Percentiles rank a stretch among this genome's conserved stretches.
Evolutionary conservation across 2,797 vertebrate genomes (phyloP).

Genomic region (Ambastaia sidthimunki): DNA sequence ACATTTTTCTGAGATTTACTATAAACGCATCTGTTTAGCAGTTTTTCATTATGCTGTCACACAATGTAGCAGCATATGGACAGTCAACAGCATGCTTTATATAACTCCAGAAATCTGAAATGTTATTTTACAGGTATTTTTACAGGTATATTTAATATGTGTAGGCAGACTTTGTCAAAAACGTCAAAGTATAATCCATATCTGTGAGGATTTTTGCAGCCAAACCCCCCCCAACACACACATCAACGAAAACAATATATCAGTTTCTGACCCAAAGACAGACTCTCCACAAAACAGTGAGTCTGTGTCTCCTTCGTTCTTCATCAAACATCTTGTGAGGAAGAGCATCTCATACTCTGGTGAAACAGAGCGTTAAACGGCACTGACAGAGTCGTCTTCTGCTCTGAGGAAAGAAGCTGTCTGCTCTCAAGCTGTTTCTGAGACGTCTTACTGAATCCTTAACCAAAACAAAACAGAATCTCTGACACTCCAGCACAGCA

Average conservation of each 20-base stretch:
- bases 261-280: too few species aligned
- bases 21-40: too few species aligned
- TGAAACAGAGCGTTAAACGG: too few species aligned
- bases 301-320: slow-evolving; percentile 38
- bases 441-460: slow-evolving; percentile 52
- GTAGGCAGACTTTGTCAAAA: too few species aligned
- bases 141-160: too few species aligned
- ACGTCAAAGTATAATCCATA: too few species aligned
- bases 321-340: slow-evolving; percentile 31
- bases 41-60: background rate
- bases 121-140: background rate
- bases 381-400: slow-evolving; percentile 38
- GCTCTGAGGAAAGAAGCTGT: slow-evolving; percentile 53
- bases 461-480: background rate
- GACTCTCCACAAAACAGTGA: slow-evolving; percentile 36
- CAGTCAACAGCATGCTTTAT: background rate
- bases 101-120: background rate
- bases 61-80: background rate
- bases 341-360: slow-evolving; percentile 47
- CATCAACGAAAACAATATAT: too few species aligned
- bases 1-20: background rate
- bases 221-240: too few species aligned
- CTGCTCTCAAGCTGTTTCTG: slow-evolving; percentile 47
- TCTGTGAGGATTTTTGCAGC: too few species aligned
- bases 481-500: too few species aligned